phyloP scores from a whole-genome alignment of 1,140 invertebrate genomes.

The Holcopasites calliopsidis region DNA sequence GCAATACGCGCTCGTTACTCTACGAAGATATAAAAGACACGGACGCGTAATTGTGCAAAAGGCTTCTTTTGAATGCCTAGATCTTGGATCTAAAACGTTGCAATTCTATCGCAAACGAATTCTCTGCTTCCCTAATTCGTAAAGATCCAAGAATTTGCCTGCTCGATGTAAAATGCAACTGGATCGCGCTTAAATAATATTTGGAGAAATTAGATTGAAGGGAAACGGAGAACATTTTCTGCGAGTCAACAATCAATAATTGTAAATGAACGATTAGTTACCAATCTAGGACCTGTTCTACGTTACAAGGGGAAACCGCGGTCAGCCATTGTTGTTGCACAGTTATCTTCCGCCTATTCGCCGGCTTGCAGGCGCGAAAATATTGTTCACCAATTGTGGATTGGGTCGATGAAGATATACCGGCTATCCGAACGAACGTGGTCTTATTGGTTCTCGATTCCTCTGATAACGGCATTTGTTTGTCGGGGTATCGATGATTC shows the following conservation, averaged over 20 bases:
- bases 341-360: background rate
- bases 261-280: background rate
- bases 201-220: too few species aligned
- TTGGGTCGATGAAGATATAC: constrained; percentile 6
- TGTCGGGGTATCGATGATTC: constrained; percentile 22
- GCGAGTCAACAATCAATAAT: too few species aligned
- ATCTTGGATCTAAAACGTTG: too few species aligned
- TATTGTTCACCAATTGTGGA: constrained; percentile 6
- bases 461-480: constrained; percentile 35
- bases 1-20: background rate
- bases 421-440: constrained; percentile 7
- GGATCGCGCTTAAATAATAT: too few species aligned
- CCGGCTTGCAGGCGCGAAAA: constrained; percentile 6
- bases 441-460: constrained; percentile 4
- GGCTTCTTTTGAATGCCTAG: background rate
- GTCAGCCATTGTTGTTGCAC: constrained; percentile 5
- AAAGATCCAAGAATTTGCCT: too few species aligned
- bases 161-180: too few species aligned
- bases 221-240: too few species aligned
- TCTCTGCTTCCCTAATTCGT: too few species aligned
- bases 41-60: background rate
- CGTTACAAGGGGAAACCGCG: background rate
- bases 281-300: background rate
- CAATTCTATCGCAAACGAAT: too few species aligned
- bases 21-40: background rate